Percentiles rank a stretch among this genome's conserved stretches.
Evolutionary conservation across 2,113 vertebrate genomes (phyloP).

Genomic region (Seriola aureovittata): DNA sequence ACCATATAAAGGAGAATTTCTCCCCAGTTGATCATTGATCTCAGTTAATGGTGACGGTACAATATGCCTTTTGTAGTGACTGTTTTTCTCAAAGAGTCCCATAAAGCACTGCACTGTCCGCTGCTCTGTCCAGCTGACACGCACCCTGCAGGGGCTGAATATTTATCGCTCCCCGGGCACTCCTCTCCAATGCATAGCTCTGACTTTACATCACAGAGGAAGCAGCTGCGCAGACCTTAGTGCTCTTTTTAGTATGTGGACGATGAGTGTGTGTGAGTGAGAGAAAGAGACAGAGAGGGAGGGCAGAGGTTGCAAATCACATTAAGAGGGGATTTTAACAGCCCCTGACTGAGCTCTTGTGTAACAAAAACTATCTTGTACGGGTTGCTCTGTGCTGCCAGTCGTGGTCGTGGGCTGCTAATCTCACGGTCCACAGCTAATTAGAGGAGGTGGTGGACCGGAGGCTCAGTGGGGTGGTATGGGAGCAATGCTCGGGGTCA

Average conservation of each 20-base stretch:
- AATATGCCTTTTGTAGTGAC: conserved; percentile 56
- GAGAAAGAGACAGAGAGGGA: conserved; percentile 19
- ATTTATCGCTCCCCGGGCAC: conserved; percentile 70
- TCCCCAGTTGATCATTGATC: conserved; percentile 53
- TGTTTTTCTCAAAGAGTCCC: conserved; percentile 52
- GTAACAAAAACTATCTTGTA: conserved; percentile 78
- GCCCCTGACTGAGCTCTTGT: conserved; percentile 37
- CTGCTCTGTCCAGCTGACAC: conserved; percentile 46
- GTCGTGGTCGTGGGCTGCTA: conserved; percentile 58
- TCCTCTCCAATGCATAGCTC: conserved; percentile 76
- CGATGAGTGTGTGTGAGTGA: conserved; percentile 53
- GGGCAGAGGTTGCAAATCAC: conserved; percentile 72
- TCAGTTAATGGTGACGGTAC: conserved; percentile 35
- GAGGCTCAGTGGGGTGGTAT: conserved; percentile 27
- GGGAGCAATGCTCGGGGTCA: conserved; percentile 47
- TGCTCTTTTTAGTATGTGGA: conserved; percentile 57
- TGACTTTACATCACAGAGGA: conserved; percentile 83
- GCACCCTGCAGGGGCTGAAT: conserved; percentile 60
- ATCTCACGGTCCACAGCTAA: conserved; percentile 70
- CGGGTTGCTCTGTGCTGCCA: conserved; percentile 40
- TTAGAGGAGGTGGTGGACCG: conserved; percentile 61
- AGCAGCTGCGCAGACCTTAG: conserved; percentile 82
- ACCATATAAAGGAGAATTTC: conserved; percentile 33
- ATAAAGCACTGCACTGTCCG: conserved; percentile 64
- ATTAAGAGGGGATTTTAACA: conserved; percentile 65